These are phyloP conservation scores for Alentia gelatinosa DNA, from an alignment of 2,888 invertebrate genomes.

Conservation along the genomic window DNA sequence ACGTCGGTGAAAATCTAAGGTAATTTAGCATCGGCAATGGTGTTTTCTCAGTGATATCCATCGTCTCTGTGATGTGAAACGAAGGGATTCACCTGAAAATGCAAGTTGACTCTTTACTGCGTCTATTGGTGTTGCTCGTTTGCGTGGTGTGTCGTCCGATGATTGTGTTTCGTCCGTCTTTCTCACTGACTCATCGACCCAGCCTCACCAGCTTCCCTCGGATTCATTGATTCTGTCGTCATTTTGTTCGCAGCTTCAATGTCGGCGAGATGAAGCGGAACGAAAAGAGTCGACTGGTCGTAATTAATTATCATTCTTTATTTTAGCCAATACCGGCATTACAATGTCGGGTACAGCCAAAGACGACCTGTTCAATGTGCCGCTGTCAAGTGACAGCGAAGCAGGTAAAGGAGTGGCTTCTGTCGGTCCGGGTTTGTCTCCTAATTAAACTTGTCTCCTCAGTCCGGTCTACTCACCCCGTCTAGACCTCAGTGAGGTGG, in stretches of 20 bases:
- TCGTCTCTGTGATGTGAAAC: not conserved
- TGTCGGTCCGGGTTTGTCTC: too few species aligned
- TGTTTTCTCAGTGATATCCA: not conserved
- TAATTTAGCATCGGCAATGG: not conserved
- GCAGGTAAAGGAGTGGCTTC: constrained; percentile 67
- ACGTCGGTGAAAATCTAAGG: not conserved
- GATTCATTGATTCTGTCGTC: not conserved
- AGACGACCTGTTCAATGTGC: constrained; percentile 63
- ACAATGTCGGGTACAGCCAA: constrained; percentile 43
- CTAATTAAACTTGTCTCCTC: too few species aligned
- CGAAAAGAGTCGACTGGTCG: not conserved
- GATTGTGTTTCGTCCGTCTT: not conserved
- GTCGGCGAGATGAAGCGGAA: not conserved
- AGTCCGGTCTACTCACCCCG: too few species aligned
- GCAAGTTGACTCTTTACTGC: not conserved
- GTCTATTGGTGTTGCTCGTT: not conserved
- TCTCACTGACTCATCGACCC: not conserved
- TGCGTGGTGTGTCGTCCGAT: not conserved
- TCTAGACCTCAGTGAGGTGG: not conserved
- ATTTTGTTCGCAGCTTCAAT: not conserved
- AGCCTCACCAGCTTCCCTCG: not conserved
- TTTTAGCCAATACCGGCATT: not conserved
- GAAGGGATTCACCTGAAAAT: not conserved
- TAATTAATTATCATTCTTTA: not conserved
- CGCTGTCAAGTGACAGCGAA: constrained; percentile 75